A percentile compares a stretch with the other conserved stretches of the same genome.
phyloP scores from a whole-genome alignment of 1,140 invertebrate species.

The Hormaphis cornu region DNA sequence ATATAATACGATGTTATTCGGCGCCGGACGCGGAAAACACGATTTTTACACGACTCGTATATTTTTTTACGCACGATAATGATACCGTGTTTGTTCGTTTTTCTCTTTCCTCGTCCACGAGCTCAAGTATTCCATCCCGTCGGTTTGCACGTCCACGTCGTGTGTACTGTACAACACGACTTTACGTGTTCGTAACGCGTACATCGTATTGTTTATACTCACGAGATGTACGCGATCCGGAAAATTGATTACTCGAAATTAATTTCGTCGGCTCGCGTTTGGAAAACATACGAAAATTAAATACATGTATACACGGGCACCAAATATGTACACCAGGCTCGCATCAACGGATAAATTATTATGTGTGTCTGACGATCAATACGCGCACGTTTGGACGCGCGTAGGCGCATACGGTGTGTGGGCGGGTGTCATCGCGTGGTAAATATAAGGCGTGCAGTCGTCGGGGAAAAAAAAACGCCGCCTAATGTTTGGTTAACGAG shows the following conservation, averaged over 20 bases:
- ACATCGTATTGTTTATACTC: not conserved
- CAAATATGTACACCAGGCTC: too few relatives aligned
- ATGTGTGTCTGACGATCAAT: too few relatives aligned
- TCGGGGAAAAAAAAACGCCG: not conserved
- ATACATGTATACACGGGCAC: too few relatives aligned
- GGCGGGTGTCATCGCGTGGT: not conserved
- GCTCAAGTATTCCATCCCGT: too few relatives aligned
- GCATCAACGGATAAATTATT: too few relatives aligned
- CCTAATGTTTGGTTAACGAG: constrained; percentile 32
- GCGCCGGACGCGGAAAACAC: too few relatives aligned
- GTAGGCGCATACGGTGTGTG: not conserved
- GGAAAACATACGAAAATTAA: constrained; percentile 19
- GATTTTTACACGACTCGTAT: too few relatives aligned
- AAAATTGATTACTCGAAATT: constrained; percentile 29
- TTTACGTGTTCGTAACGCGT: not conserved
- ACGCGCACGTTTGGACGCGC: not conserved
- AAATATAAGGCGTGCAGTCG: not conserved
- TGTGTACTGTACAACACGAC: not conserved
- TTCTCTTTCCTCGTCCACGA: not conserved
- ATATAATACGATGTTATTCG: too few relatives aligned
- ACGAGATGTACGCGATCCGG: not conserved
- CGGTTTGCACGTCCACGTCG: not conserved
- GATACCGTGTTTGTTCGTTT: not conserved
- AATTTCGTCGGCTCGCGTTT: not conserved
- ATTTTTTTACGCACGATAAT: not conserved